phyloP scores from a whole-genome alignment of 2,797 vertebrate species.

The Cephalopachus bancanus region DNA sequence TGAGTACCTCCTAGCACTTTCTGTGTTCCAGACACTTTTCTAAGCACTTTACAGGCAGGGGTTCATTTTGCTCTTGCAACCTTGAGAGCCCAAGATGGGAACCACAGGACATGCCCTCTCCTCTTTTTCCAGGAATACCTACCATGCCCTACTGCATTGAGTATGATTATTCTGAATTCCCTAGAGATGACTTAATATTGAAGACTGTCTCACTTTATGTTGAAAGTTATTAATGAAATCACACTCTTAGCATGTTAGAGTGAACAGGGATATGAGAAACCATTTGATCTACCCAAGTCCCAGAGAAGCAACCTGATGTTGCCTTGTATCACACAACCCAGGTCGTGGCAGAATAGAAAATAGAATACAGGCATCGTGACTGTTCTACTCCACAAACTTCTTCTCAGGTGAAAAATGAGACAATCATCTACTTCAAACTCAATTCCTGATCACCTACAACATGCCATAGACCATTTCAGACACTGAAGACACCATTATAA shows the following conservation, averaged over 20 bases:
- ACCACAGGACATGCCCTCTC: background rate
- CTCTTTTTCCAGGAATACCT: background rate
- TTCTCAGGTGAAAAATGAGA: background rate
- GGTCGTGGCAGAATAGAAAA: background rate
- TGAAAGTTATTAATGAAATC: constrained; percentile 13
- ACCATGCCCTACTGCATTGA: background rate
- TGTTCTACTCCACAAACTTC: background rate
- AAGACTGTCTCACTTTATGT: background rate
- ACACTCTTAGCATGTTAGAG: background rate
- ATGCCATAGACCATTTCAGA: background rate
- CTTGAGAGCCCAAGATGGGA: background rate
- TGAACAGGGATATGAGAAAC: background rate
- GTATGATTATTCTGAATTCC: background rate
- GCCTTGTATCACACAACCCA: background rate
- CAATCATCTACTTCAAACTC: background rate
- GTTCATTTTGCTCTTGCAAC: background rate
- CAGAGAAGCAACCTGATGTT: background rate
- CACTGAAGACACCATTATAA: background rate
- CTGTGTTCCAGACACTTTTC: background rate
- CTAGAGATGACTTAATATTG: background rate
- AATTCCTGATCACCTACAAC: background rate
- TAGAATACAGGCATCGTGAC: background rate
- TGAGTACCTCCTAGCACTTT: background rate
- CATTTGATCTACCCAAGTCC: background rate
- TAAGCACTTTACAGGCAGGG: background rate